Evolutionary conservation across 2,888 invertebrate genomes (phyloP), one percentile per base, ranked within the genome.

Genomic region (Limenitis camilla): DNA sequence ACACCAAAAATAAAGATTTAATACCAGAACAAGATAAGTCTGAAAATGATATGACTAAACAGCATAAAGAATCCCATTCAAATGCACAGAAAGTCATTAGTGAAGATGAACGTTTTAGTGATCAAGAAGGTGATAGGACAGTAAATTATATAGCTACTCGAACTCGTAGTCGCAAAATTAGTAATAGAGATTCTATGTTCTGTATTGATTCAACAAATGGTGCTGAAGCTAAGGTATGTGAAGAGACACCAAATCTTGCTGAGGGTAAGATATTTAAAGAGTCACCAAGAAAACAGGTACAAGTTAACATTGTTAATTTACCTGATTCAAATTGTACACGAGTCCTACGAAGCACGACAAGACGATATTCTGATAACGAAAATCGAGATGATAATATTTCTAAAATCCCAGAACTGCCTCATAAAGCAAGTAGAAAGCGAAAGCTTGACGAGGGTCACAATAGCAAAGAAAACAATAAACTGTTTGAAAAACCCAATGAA

Each of bases 151-250:
- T 63, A 32, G 62, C 59, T 40, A 68, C 67, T 33, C 62, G 68
- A 42, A 69, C 67, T 59, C 59, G 62, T 31, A 68, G 58, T 51
- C 19, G 19, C 19, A 68, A 66, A 44, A 40, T 46, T 19, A 55
- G 48, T 19, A 45, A 49, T 32, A 42, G 41, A 52, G 42, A 42
- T 39, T 46, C 32, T 5, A 38, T 40, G 5, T 9, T 28, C 5
- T 45, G 36, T 6, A 45, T 35, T 30, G 38, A 36, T 30, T 36
- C 11, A 38, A 30, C 45, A 3, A 45, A 36, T 11, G 45, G 38
- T 11, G 35, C 36, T 11, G 38, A 36, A 11, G 30, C 11, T 9
- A 38, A 45, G 45, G 35, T 1, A 9, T 11, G 36, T 9, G 42
- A 52, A 2, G 40, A 39, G 7, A 30, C 10, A 19, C 41, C 30